Conservation (phyloP, 2,113 vertebrate genomes). For the Piaya cayana region DNA sequence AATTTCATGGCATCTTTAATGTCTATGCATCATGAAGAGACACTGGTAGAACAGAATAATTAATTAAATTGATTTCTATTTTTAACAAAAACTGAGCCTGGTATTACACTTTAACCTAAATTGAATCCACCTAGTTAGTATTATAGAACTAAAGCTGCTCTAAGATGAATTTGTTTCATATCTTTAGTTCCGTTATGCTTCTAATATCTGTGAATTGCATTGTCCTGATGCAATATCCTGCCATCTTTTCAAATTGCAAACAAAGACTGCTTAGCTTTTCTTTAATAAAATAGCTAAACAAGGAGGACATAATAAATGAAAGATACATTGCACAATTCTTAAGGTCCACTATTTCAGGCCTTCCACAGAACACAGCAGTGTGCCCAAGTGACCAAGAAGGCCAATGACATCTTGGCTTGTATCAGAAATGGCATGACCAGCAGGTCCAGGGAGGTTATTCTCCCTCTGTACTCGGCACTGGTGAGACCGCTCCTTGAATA, state of each 20-base stretch:
- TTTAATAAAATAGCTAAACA: background rate
- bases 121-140: background rate
- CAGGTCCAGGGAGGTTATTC: too few relatives aligned
- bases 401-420: too few relatives aligned
- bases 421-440: too few relatives aligned
- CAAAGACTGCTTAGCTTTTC: background rate
- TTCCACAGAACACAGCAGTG: background rate
- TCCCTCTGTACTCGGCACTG: too few relatives aligned
- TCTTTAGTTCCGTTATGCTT: background rate
- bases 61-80: conserved; percentile 12
- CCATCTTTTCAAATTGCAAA: background rate
- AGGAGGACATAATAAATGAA: background rate
- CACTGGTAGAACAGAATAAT: background rate
- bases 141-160: background rate
- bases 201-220: background rate
- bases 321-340: background rate
- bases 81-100: background rate
- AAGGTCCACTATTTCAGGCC: background rate
- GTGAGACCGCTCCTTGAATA: too few relatives aligned
- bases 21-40: background rate
- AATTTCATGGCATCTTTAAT: background rate
- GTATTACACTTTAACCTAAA: background rate
- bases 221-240: background rate
- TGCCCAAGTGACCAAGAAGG: too few relatives aligned
- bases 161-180: background rate